Evolutionary conservation across 2,797 vertebrate species (phyloP).

Genomic region (Sebastolobus alascanus): DNA sequence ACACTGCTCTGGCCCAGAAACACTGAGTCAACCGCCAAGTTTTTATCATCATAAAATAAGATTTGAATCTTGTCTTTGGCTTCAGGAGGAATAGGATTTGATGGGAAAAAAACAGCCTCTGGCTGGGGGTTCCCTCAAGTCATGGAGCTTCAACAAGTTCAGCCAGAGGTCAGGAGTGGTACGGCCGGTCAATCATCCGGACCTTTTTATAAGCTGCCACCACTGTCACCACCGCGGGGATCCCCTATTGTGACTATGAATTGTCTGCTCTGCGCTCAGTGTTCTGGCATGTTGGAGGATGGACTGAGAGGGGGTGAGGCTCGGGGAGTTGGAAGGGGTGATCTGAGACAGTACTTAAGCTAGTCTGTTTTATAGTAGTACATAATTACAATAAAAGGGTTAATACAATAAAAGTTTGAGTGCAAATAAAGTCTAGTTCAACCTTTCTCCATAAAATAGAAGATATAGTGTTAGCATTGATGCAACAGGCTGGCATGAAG

Average conservation of each 20-base stretch:
- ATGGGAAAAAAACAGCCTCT: slow-evolving; percentile 7
- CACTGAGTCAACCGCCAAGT: background rate
- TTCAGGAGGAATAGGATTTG: slow-evolving; percentile 15
- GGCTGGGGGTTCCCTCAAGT: slow-evolving; percentile 6
- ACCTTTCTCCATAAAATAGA: background rate
- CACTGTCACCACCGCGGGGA: slow-evolving; percentile 42
- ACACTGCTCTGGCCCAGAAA: slow-evolving; percentile 19
- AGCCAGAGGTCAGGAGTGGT: slow-evolving; percentile 64
- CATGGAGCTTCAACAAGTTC: slow-evolving; percentile 64
- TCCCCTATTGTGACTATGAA: slow-evolving; percentile 47
- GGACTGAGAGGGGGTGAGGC: background rate
- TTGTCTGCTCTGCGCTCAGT: slow-evolving; percentile 40
- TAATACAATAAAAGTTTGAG: background rate
- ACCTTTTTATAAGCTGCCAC: slow-evolving; percentile 62
- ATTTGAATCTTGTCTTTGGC: slow-evolving; percentile 36
- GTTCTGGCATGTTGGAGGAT: slow-evolving; percentile 25
- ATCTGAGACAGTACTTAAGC: background rate
- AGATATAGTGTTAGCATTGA: background rate
- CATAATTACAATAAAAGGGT: background rate
- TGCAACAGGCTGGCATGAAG: background rate
- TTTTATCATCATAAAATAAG: slow-evolving; percentile 37
- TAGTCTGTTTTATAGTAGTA: background rate
- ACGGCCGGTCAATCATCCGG: slow-evolving; percentile 58
- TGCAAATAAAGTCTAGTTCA: background rate
- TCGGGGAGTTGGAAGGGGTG: background rate